Conservation (phyloP, 1,140 invertebrate genomes). For the Melitaea cinxia region DNA sequence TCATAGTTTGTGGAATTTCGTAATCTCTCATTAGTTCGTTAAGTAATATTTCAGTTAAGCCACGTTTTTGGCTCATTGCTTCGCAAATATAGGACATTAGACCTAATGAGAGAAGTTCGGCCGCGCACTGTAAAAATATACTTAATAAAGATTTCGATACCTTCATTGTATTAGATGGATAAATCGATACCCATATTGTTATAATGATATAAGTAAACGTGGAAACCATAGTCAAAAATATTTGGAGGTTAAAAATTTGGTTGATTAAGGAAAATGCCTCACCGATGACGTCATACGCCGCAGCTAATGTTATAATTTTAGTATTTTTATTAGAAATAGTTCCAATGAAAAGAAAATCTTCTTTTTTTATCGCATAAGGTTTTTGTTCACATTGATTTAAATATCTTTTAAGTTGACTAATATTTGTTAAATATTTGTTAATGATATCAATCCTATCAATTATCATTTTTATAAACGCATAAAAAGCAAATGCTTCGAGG, state of each 20-base stretch:
- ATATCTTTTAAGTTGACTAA: not conserved
- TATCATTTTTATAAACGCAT: constrained; percentile 46
- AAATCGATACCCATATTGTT: constrained; percentile 58
- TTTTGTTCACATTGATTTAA: not conserved
- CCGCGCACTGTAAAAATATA: constrained; percentile 47
- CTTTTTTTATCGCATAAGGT: constrained; percentile 17
- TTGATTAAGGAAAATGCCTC: constrained; percentile 50
- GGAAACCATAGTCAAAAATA: constrained; percentile 53
- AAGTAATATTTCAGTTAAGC: constrained; percentile 47
- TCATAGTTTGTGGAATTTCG: constrained; percentile 47
- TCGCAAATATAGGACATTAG: constrained; percentile 56
- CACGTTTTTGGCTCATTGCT: constrained; percentile 43
- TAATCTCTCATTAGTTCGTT: constrained; percentile 66
- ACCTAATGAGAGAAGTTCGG: constrained; percentile 47
- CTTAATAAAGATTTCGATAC: constrained; percentile 33
- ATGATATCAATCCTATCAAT: constrained; percentile 45
- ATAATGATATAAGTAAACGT: constrained; percentile 58
- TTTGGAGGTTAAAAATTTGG: constrained; percentile 53
- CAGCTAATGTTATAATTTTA: constrained; percentile 50
- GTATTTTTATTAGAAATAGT: constrained; percentile 15
- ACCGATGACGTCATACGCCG: constrained; percentile 50
- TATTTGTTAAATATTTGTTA: constrained; percentile 46
- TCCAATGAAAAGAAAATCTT: constrained; percentile 45
- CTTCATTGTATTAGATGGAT: constrained; percentile 38
- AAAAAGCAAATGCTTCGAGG: constrained; percentile 53